A percentile compares a stretch with the other conserved stretches of the same genome.
Evolutionary conservation across 2,888 invertebrate species (phyloP).

Genomic region (Eristalis tenax): DNA sequence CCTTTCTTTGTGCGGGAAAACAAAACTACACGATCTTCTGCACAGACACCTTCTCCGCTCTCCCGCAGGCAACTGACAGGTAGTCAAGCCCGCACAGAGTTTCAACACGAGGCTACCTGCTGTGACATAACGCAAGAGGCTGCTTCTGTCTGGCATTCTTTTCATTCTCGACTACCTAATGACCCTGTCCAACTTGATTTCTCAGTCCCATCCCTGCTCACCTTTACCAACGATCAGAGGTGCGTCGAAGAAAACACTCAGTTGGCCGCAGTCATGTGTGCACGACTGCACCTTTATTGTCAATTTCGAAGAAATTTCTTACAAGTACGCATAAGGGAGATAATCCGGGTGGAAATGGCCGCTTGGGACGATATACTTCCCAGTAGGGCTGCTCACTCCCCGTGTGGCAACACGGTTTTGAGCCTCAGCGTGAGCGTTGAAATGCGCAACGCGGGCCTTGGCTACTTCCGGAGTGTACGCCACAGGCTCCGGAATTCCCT

Average conservation of each 20-base stretch:
- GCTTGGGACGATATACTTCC: not conserved
- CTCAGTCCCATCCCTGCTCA: no score
- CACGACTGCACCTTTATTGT: not conserved
- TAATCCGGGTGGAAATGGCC: constrained; percentile 43
- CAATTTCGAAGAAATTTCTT: not conserved
- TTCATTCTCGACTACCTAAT: no score
- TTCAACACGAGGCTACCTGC: no score
- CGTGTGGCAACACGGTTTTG: constrained; percentile 1
- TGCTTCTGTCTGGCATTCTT: no score
- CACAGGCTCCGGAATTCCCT: constrained; percentile 5
- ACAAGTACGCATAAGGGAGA: constrained; percentile 41
- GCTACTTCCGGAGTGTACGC: constrained; percentile 60
- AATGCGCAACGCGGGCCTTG: constrained; percentile 61
- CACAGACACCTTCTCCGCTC: no score
- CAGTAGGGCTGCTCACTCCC: not conserved
- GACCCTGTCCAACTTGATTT: no score
- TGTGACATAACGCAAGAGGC: no score
- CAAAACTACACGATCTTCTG: no score
- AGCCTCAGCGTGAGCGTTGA: constrained; percentile 17
- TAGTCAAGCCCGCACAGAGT: no score
- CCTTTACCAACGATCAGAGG: no score
- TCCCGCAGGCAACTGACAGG: no score
- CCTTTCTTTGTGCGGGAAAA: no score
- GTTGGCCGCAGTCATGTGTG: constrained; percentile 23
- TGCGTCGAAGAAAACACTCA: not conserved